These are phyloP conservation scores for Amblyornis subalaris DNA, from an alignment of 2,113 vertebrate genomes.

Conservation along the genomic window DNA sequence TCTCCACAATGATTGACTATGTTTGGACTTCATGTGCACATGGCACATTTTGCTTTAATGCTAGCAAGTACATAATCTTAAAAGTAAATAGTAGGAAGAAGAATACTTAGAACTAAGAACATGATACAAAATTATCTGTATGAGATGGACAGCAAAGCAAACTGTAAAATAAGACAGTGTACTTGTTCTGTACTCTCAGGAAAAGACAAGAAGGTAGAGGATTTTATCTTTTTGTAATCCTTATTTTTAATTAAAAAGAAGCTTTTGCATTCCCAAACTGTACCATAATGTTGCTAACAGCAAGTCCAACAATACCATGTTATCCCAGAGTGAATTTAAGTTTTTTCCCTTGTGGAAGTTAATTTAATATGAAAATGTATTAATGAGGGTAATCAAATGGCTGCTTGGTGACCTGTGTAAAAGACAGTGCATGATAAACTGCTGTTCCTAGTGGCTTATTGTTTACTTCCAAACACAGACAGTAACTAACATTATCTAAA, in stretches of 20 bases:
- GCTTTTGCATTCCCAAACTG: not conserved
- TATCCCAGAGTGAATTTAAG: not conserved
- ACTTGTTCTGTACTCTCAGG: not conserved
- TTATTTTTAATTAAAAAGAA: not conserved
- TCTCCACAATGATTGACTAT: not conserved
- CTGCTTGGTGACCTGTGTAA: not conserved
- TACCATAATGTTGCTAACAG: not conserved
- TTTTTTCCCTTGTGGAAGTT: not conserved
- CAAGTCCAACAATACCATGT: not conserved
- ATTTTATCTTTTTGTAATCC: not conserved
- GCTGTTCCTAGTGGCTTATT: not conserved
- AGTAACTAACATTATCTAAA: not conserved
- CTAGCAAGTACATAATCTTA: not conserved
- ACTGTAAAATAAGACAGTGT: not conserved
- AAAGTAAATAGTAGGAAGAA: not conserved
- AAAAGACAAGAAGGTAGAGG: not conserved
- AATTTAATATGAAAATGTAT: not conserved
- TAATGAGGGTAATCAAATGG: not conserved
- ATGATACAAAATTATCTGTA: not conserved
- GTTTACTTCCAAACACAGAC: not conserved
- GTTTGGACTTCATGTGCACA: not conserved
- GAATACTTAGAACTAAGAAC: not conserved
- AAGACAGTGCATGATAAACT: not conserved
- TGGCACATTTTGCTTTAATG: not conserved
- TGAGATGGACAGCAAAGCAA: not conserved